These are phyloP conservation scores for Cololabis saira DNA, from an alignment of 2,113 vertebrate species.

Conservation along the genomic window DNA sequence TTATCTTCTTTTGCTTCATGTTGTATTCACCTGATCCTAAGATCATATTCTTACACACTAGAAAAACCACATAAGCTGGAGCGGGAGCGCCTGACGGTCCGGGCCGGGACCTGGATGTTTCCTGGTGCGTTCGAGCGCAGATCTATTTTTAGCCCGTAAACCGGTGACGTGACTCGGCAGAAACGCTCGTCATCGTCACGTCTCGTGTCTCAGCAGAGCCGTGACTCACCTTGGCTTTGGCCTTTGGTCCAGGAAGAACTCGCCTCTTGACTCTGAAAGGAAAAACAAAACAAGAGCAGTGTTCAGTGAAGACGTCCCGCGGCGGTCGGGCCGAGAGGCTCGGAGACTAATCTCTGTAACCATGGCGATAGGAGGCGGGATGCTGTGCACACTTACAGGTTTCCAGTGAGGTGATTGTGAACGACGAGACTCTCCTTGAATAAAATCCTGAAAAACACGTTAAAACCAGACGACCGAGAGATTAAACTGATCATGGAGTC, in stretches of 20 bases:
- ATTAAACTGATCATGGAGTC: neutral
- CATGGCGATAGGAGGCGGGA: neutral
- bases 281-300: conserved; percentile 19
- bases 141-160: no score
- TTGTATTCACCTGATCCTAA: no score
- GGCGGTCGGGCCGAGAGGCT: neutral
- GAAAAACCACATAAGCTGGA: no score
- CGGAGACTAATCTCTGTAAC: neutral
- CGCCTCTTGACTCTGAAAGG: conserved; percentile 90
- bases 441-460: conserved; percentile 75
- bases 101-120: no score
- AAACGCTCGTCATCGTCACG: no score
- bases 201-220: neutral
- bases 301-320: no score
- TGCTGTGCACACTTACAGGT: conserved; percentile 74
- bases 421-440: conserved; percentile 82
- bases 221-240: conserved; percentile 89
- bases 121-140: no score
- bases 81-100: no score
- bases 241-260: conserved; percentile 88
- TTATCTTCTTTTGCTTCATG: no score
- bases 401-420: conserved; percentile 84
- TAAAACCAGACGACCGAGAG: neutral
- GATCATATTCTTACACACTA: no score
- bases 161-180: no score